Base-by-base conservation (phyloP, 2,888 invertebrate genomes). In the Endomychus coccineus region DNA sequence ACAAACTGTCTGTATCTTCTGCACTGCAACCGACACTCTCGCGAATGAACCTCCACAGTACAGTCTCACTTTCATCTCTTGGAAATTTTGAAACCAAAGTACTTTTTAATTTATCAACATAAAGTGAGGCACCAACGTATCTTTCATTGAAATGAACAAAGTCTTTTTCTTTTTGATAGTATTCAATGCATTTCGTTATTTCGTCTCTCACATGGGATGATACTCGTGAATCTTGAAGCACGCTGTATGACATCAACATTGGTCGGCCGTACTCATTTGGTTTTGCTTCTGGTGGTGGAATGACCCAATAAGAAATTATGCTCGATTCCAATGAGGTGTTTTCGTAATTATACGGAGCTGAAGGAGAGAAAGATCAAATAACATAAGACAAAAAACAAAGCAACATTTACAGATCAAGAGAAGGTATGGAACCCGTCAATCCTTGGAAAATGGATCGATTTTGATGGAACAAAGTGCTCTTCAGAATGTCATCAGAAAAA, bases 191-290 rank as follows among this genome's bases (percentile, higher is more conserved):
- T 56, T 80, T 78, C 64, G 82, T 80, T 72, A 94, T 87, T 68
- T 91, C 89, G 45, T 81, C 80, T 64, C 89, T 81, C 9, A 89
- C 77, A 55, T 85, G 83, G 47, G 82, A 76, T 1, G 87, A 78
- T 34, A 92, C 70, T 51, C 83, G 81, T 34, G 80, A 78, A 55
- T 94, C 92, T 52, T 88, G 83, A 2, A 82, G 69, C 44, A 90
- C 77, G 43, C 82, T 84, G 59, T 90, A 91, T 47, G 86, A 86
- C 69, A 95, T 80, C 27, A 86, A 71, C 79, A 95, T 83, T 1
- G 95, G 95, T 27, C 90, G 78, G 0, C 92, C 92, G 64, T 92
- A 91, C 64, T 94, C 94, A 34, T 86, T 80, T 6, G 90, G 89
- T 51, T 87, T 78, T 56, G 84, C 85, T 70, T 95, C 95, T 25